Percentiles rank a stretch among this genome's conserved stretches.
phyloP scores from a whole-genome alignment of 64 coral and sea anemone species.

The Montipora foliosa region DNA sequence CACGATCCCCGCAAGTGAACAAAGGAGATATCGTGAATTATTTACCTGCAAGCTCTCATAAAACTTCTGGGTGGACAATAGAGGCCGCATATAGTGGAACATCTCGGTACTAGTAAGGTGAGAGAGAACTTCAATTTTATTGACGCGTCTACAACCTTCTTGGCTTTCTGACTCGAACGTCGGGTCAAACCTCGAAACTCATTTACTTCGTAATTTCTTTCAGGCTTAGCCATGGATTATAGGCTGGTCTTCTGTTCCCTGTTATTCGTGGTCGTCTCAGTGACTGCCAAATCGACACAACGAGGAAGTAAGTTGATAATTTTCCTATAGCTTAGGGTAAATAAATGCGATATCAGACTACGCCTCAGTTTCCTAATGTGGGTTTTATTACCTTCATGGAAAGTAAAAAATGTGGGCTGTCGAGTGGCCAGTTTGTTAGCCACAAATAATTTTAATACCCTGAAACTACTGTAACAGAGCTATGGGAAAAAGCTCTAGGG shows the following conservation, averaged over 20 bases:
- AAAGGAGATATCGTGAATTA: slow-evolving; percentile 59
- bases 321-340: not conserved
- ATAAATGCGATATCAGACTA: not conserved
- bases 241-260: slow-evolving; percentile 89
- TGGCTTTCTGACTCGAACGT: no score
- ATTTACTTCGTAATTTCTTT: slow-evolving; percentile 18
- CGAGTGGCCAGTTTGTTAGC: not conserved
- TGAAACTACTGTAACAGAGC: no score
- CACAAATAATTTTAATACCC: not conserved
- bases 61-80: slow-evolving; percentile 67
- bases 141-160: no score
- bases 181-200: not conserved
- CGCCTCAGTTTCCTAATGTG: not conserved
- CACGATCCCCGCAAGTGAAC: slow-evolving; percentile 64
- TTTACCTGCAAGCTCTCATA: slow-evolving; percentile 49
- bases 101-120: slow-evolving; percentile 33
- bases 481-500: no score
- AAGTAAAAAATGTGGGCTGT: not conserved
- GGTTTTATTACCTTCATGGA: not conserved
- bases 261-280: slow-evolving; percentile 74
- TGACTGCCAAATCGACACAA: slow-evolving; percentile 77
- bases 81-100: slow-evolving; percentile 26
- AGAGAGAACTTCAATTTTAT: not conserved
- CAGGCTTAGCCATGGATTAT: slow-evolving; percentile 88
- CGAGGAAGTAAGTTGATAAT: slow-evolving; percentile 79